Conservation (phyloP, 2,113 vertebrate species). For the Jacana jacana region DNA sequence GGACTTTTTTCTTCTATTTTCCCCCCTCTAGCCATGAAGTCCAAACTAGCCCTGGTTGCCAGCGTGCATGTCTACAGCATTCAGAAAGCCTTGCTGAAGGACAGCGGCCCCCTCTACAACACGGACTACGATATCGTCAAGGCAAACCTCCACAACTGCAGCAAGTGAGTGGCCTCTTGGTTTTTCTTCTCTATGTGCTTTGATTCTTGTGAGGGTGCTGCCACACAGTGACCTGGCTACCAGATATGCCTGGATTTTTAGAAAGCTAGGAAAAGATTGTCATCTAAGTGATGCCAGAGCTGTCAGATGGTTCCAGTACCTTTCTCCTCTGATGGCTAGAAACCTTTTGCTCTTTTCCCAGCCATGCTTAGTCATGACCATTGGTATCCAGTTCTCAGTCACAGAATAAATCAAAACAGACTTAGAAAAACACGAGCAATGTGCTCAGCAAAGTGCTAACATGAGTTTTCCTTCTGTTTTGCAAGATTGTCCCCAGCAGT, state of each 20-base stretch:
- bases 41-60: constrained; percentile 81
- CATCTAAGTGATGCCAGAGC: not conserved
- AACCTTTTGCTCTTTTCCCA: not conserved
- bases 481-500: not conserved
- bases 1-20: constrained; percentile 4
- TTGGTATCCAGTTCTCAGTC: not conserved
- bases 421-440: not conserved
- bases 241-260: not conserved
- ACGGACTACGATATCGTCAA: constrained; percentile 94
- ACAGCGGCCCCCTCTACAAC: constrained; percentile 91
- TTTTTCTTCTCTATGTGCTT: not conserved
- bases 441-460: not conserved
- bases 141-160: constrained; percentile 89
- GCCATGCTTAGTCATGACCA: not conserved
- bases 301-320: not conserved
- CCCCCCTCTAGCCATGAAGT: constrained; percentile 80
- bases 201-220: not conserved
- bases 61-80: constrained; percentile 95
- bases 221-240: not conserved
- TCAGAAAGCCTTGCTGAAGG: constrained; percentile 91
- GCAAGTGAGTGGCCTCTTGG: constrained; percentile 77
- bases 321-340: not conserved
- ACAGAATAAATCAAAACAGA: not conserved
- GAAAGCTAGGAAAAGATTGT: not conserved
- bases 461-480: not conserved